Base-by-base conservation (phyloP, 1,140 invertebrate genomes). In the Colletes latitarsis region DNA sequence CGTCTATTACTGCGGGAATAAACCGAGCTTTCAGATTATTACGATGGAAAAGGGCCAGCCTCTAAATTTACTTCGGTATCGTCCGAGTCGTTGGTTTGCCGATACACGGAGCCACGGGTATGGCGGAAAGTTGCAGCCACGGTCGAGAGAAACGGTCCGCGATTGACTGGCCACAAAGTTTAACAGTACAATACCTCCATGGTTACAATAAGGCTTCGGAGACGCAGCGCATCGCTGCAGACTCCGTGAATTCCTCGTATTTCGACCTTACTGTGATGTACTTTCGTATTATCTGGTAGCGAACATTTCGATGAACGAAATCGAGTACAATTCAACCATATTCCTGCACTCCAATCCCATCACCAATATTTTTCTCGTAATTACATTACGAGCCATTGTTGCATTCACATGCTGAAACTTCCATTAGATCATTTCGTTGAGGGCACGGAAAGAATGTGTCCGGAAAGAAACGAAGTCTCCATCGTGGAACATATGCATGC, bases 131-230 rank as follows among this genome's bases (percentile, higher is more conserved):
- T 73, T 63, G 43, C 58, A 15, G 64, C 43, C 19, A 4, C 9
- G 64, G n/a, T 19, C n/a, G n/a, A 49, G 52, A 52, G 46, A 9
- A 41, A 53, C 43, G 21, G 46, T 15, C 46, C 15, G 14, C 46
- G 46, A 74, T 74, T 64, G 72, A 74, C 60, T 30, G 60, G n/a
- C 41, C 62, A 14, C 49, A 58, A 62, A 78, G 69, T 76, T 78
- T 72, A 52, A 78, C 53, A 63, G 77, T 41, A 71, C 76, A 78
- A 78, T 71, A 52, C 68, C 55, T 64, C 14, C 67, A 58, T 70
- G 49, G 67, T 71, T 64, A 71, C 77, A 78, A 78, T 72, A 78
- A 78, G 68, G 58, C 77, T 67, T 67, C 63, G 49, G 60, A 49
- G 58, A 74, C 41, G 15, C 64, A 43, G 19, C 64, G 46, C 58